Evolutionary conservation across 2,888 invertebrate species (phyloP), one percentile per base, ranked within the genome.

Genomic region (Phortica magna): DNA sequence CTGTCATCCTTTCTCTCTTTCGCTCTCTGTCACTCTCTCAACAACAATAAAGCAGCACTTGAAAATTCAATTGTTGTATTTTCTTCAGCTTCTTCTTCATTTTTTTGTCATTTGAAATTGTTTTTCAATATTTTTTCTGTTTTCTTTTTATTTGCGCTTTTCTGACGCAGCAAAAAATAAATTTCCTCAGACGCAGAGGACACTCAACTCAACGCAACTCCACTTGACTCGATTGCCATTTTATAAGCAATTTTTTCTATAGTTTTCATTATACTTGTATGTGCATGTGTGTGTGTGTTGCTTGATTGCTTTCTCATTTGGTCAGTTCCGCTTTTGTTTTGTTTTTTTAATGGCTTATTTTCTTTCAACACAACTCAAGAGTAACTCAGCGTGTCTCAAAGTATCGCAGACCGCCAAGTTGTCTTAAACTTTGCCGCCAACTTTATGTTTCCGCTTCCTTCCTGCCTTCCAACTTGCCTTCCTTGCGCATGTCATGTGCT

Each of bases 11-110:
- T 7, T 48, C 2, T 48, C 5, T 48, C 48, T 48, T 48, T 14
- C n/a, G n/a, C 14, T 48, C 48, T 2, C 14, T 14, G 2, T 48
- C 48, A 6, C 14, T 48, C 48, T 48, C 14, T 48, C 9, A 48
- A 48, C 48, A 48, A 48, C 31, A 55, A 17, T 12, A 10, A 22
- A 84, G 86, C 84, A 80, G 82, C 85, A 78, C 84, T 85, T 84
- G 85, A 82, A 85, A 87, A 85, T 85, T 87, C 87, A 87, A 87
- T 86, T 87, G 83, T 83, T 85, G 81, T 83, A 83, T 73, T 70
- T 48, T 17, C 7, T 61, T 61, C 19, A 19, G n/a, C 4, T 59
- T 4, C 7, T 59, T 59, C 14, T 61, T 61, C 17, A 2, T 48
- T 48, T 9, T 48, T 48, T 3, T 48, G 48, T 48, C 48, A 9